Conservation (phyloP, 2,888 invertebrate species). For the Cephus rjabovi region DNA sequence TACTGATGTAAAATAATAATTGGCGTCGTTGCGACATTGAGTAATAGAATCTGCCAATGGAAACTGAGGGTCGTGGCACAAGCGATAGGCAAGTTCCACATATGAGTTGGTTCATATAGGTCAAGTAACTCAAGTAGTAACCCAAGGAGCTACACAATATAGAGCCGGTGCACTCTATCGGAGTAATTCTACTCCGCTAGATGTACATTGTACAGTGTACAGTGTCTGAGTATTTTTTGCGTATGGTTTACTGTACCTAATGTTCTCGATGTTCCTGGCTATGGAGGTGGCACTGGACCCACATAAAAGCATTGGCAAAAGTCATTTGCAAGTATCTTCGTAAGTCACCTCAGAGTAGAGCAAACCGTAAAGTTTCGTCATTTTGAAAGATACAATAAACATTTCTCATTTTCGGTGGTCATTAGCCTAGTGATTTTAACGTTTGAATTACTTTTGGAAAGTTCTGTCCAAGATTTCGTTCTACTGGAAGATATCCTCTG, state of each 20-base stretch:
- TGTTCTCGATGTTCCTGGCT: neutral
- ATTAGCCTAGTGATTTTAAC: neutral
- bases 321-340: neutral
- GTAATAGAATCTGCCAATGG: slow-evolving; percentile 34
- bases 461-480: neutral
- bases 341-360: neutral
- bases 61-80: slow-evolving; percentile 9
- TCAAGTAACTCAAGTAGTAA: slow-evolving; percentile 48
- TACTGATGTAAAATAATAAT: slow-evolving; percentile 28
- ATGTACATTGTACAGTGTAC: neutral
- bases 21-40: slow-evolving; percentile 39
- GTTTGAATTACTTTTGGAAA: neutral
- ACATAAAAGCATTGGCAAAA: neutral
- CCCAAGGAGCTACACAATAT: slow-evolving; percentile 34
- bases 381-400: neutral
- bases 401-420: neutral
- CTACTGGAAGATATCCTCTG: neutral
- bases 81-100: slow-evolving; percentile 8
- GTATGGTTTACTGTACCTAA: neutral
- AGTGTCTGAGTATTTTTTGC: neutral
- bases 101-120: slow-evolving; percentile 40
- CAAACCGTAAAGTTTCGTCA: neutral
- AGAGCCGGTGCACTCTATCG: slow-evolving; percentile 10
- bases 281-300: neutral
- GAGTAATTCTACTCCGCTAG: slow-evolving; percentile 18